These are phyloP conservation scores for Ceraclea dissimilis DNA, from an alignment of 2,888 invertebrate species.

Conservation along the genomic window DNA sequence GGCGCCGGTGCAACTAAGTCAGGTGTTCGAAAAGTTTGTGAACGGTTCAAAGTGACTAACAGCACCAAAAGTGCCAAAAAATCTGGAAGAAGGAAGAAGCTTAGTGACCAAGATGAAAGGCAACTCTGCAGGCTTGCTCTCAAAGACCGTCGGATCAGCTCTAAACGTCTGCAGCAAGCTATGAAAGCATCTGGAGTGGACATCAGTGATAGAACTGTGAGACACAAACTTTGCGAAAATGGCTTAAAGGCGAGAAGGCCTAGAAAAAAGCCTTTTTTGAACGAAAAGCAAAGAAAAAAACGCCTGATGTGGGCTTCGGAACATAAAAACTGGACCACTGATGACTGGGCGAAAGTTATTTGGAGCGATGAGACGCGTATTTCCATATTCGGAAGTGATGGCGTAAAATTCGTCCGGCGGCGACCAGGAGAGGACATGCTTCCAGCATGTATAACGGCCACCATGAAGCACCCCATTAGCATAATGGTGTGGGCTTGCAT, in stretches of 20 bases:
- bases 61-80: no score
- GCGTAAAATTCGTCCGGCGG: slow-evolving; percentile 6
- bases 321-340: slow-evolving; percentile 1
- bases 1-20: no score
- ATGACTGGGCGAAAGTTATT: slow-evolving; percentile 12
- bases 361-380: slow-evolving; percentile 10
- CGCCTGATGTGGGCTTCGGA: background rate
- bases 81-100: no score
- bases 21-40: no score
- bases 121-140: no score
- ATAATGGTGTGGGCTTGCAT: slow-evolving; percentile 11
- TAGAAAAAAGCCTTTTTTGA: no score
- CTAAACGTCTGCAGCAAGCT: no score
- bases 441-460: slow-evolving; percentile 9
- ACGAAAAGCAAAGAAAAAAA: background rate
- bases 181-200: background rate
- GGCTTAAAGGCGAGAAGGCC: no score
- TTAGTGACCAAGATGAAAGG: no score
- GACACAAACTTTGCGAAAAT: background rate
- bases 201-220: background rate
- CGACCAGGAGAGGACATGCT: slow-evolving; percentile 1
- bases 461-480: slow-evolving; percentile 1
- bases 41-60: no score
- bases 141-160: no score
- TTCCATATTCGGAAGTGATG: slow-evolving; percentile 8